phyloP scores from a whole-genome alignment of 2,113 vertebrate species.

The Oncorhynchus gorbuscha region DNA sequence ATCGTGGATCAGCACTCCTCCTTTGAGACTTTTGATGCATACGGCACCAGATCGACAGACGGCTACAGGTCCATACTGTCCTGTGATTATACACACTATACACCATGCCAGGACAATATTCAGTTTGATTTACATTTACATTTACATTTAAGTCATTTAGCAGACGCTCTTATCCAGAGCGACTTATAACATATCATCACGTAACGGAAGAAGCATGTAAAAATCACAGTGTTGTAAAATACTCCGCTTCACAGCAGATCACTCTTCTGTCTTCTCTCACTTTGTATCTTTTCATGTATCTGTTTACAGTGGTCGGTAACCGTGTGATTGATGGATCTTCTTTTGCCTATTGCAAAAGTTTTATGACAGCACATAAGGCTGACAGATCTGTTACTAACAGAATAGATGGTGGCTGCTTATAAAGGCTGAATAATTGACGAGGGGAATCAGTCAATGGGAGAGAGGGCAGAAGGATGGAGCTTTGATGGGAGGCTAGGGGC shows the following conservation, averaged over 20 bases:
- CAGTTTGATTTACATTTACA: no score
- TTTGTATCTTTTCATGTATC: constrained; percentile 53
- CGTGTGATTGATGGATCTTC: constrained; percentile 63
- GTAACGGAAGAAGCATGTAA: constrained; percentile 27
- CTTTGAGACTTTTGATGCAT: no score
- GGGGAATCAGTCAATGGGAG: constrained; percentile 63
- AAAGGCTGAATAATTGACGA: constrained; percentile 75
- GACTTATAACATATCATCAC: constrained; percentile 51
- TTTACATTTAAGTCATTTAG: no score
- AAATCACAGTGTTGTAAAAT: constrained; percentile 47
- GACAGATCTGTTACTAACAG: constrained; percentile 59
- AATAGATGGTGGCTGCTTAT: constrained; percentile 71
- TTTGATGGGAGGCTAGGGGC: neutral
- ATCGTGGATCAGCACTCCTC: no score
- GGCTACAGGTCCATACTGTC: constrained; percentile 26
- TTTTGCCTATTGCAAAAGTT: constrained; percentile 68
- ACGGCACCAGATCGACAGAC: no score
- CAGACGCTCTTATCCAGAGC: no score
- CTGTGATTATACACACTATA: constrained; percentile 40
- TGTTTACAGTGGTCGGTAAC: constrained; percentile 60
- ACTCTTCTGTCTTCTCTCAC: constrained; percentile 30
- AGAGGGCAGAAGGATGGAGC: neutral
- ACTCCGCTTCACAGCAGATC: constrained; percentile 12
- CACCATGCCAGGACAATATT: neutral
- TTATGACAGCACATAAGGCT: constrained; percentile 65